Evolutionary conservation across 2,797 vertebrate genomes (phyloP).

Genomic region (Kryptopterus vitreolus): DNA sequence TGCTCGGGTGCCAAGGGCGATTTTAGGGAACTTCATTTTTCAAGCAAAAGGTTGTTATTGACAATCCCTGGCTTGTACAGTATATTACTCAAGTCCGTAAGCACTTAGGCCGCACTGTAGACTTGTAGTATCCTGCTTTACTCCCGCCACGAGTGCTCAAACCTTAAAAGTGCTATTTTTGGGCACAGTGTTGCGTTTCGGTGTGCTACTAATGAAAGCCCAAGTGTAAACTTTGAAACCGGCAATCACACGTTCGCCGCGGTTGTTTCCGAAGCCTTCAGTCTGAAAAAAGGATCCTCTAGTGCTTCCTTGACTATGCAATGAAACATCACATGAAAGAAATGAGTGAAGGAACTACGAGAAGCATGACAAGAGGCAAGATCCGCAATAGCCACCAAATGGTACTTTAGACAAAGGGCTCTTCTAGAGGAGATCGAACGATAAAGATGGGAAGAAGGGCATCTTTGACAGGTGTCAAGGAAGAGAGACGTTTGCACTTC

Average conservation of each 20-base stretch:
- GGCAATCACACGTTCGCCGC: not conserved
- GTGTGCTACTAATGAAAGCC: not conserved
- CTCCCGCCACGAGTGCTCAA: not conserved
- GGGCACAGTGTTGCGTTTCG: not conserved
- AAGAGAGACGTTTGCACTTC: conserved; percentile 15
- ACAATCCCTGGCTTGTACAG: not conserved
- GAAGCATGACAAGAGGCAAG: not conserved
- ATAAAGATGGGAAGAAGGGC: not conserved
- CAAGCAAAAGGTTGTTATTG: not conserved
- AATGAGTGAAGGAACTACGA: not conserved
- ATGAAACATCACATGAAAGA: not conserved
- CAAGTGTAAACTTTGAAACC: too few relatives aligned
- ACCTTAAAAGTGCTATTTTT: not conserved
- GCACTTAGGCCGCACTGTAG: not conserved
- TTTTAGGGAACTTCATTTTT: not conserved
- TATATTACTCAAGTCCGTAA: not conserved
- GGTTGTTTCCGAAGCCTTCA: not conserved
- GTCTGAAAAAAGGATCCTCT: not conserved
- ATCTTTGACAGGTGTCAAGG: conserved; percentile 25
- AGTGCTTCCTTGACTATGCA: not conserved
- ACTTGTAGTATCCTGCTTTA: not conserved
- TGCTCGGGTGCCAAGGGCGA: not conserved
- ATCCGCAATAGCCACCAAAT: not conserved
- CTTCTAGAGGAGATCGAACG: conserved; percentile 19
- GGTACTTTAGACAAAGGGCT: not conserved